Base-by-base conservation (phyloP, 2,797 vertebrate genomes). In the Tauraco hartlaubi region DNA sequence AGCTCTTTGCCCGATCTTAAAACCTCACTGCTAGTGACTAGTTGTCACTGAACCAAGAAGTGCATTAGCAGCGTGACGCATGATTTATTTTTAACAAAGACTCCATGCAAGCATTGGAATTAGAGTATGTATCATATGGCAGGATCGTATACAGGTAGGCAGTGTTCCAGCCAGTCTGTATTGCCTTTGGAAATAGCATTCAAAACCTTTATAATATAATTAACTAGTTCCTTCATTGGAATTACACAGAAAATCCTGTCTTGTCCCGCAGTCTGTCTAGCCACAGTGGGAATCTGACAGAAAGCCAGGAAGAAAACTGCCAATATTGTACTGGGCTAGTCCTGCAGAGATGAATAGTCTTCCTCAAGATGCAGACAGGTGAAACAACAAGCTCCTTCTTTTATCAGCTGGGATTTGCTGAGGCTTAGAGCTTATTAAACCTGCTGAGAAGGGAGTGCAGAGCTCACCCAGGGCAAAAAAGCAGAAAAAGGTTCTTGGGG, bases 41-140 rank as follows among this genome's bases (percentile, higher is more conserved):
- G 15, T 4, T 90, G 52, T 72, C 58, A 66, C 43, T 56, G 78
- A 85, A 82, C 68, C 79, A 88, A 66, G 81, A 91, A 84, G 49
- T 68, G 83, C 43, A 44, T 95, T 75, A 78, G 37, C 43, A 81
- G 58, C 2, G 5, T 37, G 51, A 75, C 2, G 6, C 8, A 37
- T 29, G 68, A 63, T 75, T 94, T 94, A 55, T 88, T 88, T 92
- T 86, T 79, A 74, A 83, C 66, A 66, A 74, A 72, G 61, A 51
- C 28, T 20, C 15, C 68, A 7, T 44, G 33, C 59, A 81, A 71
- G 51, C 55, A 12, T 5, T 77, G 41, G 31, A 61, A 67, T 91
- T 81, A 82, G 20, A 20, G 18, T 41, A 29, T 52, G 64, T 82
- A 28, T 94, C 61, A 12, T 64, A 48, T 51, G 26, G 31, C 56